These are phyloP conservation scores for Chloromyia formosa DNA, from an alignment of 2,888 invertebrate genomes.

Conservation along the genomic window DNA sequence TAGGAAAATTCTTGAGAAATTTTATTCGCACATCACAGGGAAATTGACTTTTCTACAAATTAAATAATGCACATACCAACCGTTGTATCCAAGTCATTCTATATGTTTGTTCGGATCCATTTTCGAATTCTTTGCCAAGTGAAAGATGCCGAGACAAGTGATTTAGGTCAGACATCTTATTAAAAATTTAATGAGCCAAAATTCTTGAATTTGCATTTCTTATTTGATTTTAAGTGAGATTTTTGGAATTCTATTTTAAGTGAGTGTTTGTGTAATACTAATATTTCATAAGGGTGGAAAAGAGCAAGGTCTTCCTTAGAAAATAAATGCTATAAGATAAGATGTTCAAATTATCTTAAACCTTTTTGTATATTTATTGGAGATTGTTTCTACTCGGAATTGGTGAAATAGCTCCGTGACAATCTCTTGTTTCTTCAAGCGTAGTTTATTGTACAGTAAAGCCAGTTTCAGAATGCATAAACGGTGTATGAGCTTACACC, in stretches of 20 bases:
- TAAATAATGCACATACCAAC: slow-evolving; percentile 42
- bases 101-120: not conserved
- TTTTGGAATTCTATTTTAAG: slow-evolving; percentile 12
- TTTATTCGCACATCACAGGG: slow-evolving; percentile 35
- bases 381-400: too few species aligned
- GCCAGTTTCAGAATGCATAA: too few species aligned
- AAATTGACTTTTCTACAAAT: slow-evolving; percentile 45
- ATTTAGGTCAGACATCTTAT: slow-evolving; percentile 39
- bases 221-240: slow-evolving; percentile 6
- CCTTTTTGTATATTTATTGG: too few species aligned
- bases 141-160: slow-evolving; percentile 20
- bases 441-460: too few species aligned
- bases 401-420: too few species aligned
- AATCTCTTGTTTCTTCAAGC: too few species aligned
- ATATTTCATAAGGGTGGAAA: too few species aligned
- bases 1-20: slow-evolving; percentile 31
- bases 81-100: slow-evolving; percentile 7
- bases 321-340: not conserved
- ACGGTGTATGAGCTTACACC: too few species aligned
- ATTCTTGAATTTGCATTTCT: slow-evolving; percentile 31
- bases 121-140: slow-evolving; percentile 11
- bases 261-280: not conserved
- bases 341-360: too few species aligned
- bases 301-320: not conserved
- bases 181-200: slow-evolving; percentile 25